Percentiles rank a stretch among this genome's conserved stretches.
These are phyloP conservation scores for Sturmia bella DNA, from an alignment of 2,888 invertebrate species.

Conservation along the genomic window DNA sequence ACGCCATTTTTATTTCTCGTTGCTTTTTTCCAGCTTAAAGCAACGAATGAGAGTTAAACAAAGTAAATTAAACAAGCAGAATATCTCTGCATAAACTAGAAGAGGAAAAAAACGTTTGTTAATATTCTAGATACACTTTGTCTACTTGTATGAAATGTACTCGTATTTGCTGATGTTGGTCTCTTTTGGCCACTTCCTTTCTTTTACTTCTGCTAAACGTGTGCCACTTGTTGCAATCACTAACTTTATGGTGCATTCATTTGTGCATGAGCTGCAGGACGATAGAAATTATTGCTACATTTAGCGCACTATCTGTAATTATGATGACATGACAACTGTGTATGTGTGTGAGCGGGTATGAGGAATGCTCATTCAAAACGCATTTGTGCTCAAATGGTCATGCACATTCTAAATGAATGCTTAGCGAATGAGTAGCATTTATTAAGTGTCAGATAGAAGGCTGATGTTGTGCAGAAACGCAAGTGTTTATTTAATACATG, in stretches of 20 bases:
- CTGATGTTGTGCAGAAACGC: slow-evolving; percentile 14
- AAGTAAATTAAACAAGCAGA: neutral
- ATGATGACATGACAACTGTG: slow-evolving; percentile 67
- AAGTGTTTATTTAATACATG: slow-evolving; percentile 18
- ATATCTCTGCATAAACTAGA: neutral
- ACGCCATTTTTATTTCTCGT: slow-evolving; percentile 63
- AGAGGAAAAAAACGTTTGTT: neutral
- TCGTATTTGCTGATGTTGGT: neutral
- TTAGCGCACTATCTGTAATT: slow-evolving; percentile 61
- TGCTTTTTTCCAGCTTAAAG: slow-evolving; percentile 11
- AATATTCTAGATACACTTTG: slow-evolving; percentile 23
- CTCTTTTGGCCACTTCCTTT: neutral
- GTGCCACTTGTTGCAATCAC: slow-evolving; percentile 59
- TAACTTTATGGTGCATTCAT: slow-evolving; percentile 38
- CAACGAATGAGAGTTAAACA: slow-evolving; percentile 12
- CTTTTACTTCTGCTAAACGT: slow-evolving; percentile 22
- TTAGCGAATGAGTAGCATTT: slow-evolving; percentile 63
- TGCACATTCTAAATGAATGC: slow-evolving; percentile 35
- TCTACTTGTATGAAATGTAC: slow-evolving; percentile 15
- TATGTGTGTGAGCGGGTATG: slow-evolving; percentile 30
- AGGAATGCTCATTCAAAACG: slow-evolving; percentile 40
- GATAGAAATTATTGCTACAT: slow-evolving; percentile 57
- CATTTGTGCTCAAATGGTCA: slow-evolving; percentile 40
- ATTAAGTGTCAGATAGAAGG: slow-evolving; percentile 63
- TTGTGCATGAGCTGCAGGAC: slow-evolving; percentile 24